Conservation (phyloP, 2,888 invertebrate genomes). For the Dendrolimus pini region DNA sequence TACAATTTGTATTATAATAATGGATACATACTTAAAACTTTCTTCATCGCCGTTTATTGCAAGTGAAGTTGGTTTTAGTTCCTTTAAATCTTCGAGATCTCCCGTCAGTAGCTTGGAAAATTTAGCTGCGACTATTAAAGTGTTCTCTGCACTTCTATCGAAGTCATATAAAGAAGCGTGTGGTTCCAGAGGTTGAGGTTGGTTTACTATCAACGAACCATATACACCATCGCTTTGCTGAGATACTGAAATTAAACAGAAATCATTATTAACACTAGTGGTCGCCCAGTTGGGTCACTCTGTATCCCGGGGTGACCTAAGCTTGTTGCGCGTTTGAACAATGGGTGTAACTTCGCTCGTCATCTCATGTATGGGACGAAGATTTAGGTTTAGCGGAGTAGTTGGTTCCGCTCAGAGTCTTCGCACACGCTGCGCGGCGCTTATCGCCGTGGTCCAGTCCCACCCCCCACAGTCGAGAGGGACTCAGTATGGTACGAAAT, state of each 20-base stretch:
- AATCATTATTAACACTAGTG: neutral
- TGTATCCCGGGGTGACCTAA: too few species aligned
- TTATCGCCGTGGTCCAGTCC: too few species aligned
- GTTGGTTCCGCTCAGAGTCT: too few species aligned
- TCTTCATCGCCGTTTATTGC: slow-evolving; percentile 45
- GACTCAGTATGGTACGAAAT: too few species aligned
- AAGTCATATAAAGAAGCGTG: slow-evolving; percentile 58
- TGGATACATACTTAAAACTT: slow-evolving; percentile 44
- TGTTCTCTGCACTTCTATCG: slow-evolving; percentile 60
- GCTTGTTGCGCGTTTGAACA: too few species aligned
- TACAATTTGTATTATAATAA: neutral
- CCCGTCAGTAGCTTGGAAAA: slow-evolving; percentile 75
- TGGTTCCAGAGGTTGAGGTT: slow-evolving; percentile 58
- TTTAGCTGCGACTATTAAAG: slow-evolving; percentile 67
- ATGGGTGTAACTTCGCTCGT: too few species aligned
- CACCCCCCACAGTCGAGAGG: too few species aligned
- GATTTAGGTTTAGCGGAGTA: too few species aligned
- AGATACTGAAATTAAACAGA: slow-evolving; percentile 51
- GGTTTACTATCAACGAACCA: slow-evolving; percentile 75
- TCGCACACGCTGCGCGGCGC: too few species aligned
- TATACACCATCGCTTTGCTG: slow-evolving; percentile 79
- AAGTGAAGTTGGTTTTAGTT: slow-evolving; percentile 50
- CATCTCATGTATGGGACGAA: too few species aligned
- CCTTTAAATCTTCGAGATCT: slow-evolving; percentile 47
- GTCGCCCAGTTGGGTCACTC: too few species aligned